phyloP scores from a whole-genome alignment of 2,888 invertebrate genomes.

The Cantharis nigra region DNA sequence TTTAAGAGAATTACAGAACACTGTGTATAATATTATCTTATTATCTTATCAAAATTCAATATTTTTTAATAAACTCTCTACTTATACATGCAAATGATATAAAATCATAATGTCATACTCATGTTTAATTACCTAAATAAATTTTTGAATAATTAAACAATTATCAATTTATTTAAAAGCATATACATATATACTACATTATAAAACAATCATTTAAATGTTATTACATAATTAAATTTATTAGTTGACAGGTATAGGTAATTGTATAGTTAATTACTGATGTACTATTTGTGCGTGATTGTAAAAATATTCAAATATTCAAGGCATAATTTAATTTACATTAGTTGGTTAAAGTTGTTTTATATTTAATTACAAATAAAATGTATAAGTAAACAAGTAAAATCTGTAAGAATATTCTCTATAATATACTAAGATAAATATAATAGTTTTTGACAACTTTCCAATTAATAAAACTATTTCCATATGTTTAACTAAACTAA shows the following conservation, averaged over 20 bases:
- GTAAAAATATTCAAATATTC: background rate
- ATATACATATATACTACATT: background rate
- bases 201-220: background rate
- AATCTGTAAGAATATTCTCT: background rate
- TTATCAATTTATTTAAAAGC: slow-evolving; percentile 2
- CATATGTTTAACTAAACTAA: background rate
- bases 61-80: background rate
- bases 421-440: too few relatives aligned
- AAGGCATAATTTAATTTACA: background rate
- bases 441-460: background rate
- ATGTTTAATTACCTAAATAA: background rate
- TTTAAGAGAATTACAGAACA: background rate
- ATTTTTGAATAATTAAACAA: background rate
- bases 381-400: background rate
- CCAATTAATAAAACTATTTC: background rate
- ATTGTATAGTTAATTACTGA: background rate
- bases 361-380: background rate
- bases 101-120: background rate
- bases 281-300: background rate
- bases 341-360: background rate
- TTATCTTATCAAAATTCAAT: background rate
- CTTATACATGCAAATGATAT: background rate
- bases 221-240: background rate
- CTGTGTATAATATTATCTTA: background rate
- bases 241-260: background rate